These are phyloP conservation scores for Bradypus variegatus DNA, from an alignment of 2,797 vertebrate species.

Conservation along the genomic window DNA sequence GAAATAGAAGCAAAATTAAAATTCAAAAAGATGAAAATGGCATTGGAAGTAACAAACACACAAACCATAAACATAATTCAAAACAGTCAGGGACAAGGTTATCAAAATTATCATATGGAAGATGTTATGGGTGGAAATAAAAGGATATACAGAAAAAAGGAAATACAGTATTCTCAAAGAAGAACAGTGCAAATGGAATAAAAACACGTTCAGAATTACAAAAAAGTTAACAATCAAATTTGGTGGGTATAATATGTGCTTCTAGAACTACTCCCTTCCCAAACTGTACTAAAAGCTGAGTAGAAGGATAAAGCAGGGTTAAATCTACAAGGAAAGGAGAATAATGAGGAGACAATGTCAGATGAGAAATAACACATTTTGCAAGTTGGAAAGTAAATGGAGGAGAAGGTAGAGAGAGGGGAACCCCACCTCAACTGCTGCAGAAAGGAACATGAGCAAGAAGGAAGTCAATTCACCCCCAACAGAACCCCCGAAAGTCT, in stretches of 20 bases:
- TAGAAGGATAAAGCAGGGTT: background rate
- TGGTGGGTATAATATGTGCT: fast-evolving
- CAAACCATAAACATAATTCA: background rate
- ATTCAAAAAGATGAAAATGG: background rate
- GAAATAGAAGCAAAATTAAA: background rate
- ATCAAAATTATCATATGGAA: background rate
- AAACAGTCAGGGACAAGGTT: background rate
- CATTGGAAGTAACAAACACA: background rate
- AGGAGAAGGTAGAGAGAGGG: background rate
- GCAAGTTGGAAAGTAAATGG: background rate
- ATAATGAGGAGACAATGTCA: background rate
- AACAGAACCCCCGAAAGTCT: background rate
- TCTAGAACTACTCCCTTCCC: no score
- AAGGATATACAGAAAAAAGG: background rate
- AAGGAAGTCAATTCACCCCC: background rate
- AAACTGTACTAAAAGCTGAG: background rate
- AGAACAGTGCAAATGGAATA: background rate
- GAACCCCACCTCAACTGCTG: background rate
- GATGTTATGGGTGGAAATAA: background rate
- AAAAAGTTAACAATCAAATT: background rate
- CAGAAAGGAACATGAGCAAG: background rate
- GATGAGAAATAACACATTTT: background rate
- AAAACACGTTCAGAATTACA: background rate
- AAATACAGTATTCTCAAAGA: background rate
- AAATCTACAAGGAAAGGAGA: background rate